These are phyloP conservation scores for Bombus cullumanus DNA, from an alignment of 1,140 invertebrate genomes.

Conservation along the genomic window DNA sequence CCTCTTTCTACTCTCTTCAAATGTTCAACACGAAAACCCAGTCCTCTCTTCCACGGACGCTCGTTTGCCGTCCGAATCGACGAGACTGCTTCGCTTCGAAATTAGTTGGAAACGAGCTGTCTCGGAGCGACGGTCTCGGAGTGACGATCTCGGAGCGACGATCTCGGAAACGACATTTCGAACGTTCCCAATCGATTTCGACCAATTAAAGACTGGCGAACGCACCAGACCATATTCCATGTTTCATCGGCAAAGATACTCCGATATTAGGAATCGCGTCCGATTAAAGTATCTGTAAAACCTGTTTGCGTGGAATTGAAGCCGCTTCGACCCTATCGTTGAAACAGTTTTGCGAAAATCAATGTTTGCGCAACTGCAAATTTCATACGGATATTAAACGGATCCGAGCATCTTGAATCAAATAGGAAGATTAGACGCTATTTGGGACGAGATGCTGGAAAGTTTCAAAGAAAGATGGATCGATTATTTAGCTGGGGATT, in stretches of 20 bases:
- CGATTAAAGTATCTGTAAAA: neutral
- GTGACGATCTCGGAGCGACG: neutral
- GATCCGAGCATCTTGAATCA: neutral
- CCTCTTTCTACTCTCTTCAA: neutral
- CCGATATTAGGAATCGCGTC: neutral
- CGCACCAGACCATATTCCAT: neutral
- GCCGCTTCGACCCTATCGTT: neutral
- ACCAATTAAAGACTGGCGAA: slow-evolving; percentile 8
- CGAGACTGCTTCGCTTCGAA: neutral
- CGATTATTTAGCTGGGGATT: neutral
- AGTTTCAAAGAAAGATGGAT: neutral
- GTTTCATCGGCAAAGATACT: neutral
- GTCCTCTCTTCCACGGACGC: neutral
- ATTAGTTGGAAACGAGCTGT: neutral
- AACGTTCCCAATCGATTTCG: neutral
- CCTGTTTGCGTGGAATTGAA: no score
- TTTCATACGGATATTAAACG: neutral
- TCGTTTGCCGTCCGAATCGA: neutral
- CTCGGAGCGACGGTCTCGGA: neutral
- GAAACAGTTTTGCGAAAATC: neutral
- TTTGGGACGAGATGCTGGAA: no score
- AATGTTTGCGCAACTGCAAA: neutral
- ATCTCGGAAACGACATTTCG: neutral
- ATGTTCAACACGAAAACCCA: neutral
- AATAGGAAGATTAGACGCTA: neutral